These are phyloP conservation scores for Galaxias olidus DNA, from an alignment of 2,797 vertebrate species.

Conservation along the genomic window DNA sequence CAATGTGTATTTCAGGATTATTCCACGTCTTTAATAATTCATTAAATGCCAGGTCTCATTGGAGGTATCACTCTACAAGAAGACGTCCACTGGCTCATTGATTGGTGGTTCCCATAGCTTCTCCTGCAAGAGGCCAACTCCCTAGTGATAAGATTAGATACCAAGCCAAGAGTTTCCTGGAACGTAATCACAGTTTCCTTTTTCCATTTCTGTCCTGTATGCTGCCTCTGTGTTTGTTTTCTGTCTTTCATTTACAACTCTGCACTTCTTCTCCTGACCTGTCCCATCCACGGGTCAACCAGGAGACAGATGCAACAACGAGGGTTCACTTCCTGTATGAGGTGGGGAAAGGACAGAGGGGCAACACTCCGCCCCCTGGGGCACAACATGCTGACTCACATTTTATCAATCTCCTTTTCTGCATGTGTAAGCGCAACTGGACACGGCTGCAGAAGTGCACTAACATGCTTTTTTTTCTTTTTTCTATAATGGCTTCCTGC, in stretches of 20 bases:
- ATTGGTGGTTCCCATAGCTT: constrained; percentile 28
- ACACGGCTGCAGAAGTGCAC: constrained; percentile 56
- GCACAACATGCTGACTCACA: constrained; percentile 48
- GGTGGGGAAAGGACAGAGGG: constrained; percentile 37
- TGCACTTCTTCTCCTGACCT: constrained; percentile 20
- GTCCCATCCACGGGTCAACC: constrained; percentile 32
- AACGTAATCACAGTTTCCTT: constrained; percentile 19
- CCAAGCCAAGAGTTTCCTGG: constrained; percentile 26
- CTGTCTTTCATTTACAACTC: constrained; percentile 14
- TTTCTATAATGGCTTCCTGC: constrained; percentile 43
- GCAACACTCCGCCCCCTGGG: constrained; percentile 8
- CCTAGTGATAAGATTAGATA: constrained; percentile 35
- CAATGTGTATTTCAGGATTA: constrained; percentile 47
- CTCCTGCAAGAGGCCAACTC: constrained; percentile 30
- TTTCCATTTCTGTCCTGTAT: constrained; percentile 19
- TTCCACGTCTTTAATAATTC: constrained; percentile 66
- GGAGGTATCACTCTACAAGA: constrained; percentile 59
- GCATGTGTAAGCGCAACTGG: constrained; percentile 64
- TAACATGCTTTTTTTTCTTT: constrained; percentile 36
- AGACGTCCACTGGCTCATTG: constrained; percentile 38
- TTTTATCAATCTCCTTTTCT: constrained; percentile 65
- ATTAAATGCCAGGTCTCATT: constrained; percentile 64
- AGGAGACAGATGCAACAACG: constrained; percentile 34
- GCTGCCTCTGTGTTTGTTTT: constrained; percentile 12
- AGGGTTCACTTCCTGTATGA: constrained; percentile 62